These are phyloP conservation scores for Himalopsyche japonica DNA, from an alignment of 2,888 invertebrate genomes.

Conservation along the genomic window DNA sequence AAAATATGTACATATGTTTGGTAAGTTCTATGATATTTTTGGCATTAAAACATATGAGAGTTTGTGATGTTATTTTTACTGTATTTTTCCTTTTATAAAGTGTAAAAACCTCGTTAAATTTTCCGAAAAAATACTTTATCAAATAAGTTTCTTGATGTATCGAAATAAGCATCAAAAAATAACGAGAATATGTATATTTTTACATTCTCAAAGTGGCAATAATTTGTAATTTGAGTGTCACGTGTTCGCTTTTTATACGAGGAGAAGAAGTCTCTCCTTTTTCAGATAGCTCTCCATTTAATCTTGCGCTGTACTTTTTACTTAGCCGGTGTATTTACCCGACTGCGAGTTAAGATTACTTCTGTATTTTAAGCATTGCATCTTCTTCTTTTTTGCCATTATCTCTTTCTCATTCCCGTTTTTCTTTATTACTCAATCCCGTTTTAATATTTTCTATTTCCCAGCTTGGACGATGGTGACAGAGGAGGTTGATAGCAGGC, in stretches of 20 bases:
- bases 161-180: no score
- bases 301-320: background rate
- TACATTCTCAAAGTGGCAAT: background rate
- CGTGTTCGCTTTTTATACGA: background rate
- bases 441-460: conserved; percentile 25
- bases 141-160: no score
- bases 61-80: no score
- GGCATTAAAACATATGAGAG: no score
- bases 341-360: conserved; percentile 18
- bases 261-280: background rate
- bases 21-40: no score
- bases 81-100: no score
- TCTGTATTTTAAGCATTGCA: conserved; percentile 25
- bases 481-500: background rate
- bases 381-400: conserved; percentile 13
- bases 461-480: background rate
- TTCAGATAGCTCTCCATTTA: background rate
- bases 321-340: background rate
- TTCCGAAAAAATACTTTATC: no score
- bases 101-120: no score
- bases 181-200: no score
- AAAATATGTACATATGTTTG: no score
- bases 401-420: conserved; percentile 15
- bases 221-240: background rate
- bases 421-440: conserved; percentile 28